phyloP scores from a whole-genome alignment of 2,888 invertebrate genomes.

The Odontothrips loti region DNA sequence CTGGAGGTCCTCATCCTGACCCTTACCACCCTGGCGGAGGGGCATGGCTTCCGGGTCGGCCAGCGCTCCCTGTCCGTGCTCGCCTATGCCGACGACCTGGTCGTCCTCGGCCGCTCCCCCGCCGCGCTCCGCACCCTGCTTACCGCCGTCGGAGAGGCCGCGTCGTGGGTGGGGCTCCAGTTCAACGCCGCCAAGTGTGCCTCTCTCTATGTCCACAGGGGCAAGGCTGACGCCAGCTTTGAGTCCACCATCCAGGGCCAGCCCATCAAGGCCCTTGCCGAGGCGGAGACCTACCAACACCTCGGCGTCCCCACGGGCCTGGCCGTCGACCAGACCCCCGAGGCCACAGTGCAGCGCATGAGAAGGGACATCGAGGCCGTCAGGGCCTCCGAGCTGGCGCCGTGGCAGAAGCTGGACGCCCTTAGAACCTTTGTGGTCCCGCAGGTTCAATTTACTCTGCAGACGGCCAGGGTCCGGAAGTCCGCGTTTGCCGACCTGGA shows the following conservation, averaged over 20 bases:
- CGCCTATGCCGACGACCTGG: constrained; percentile 41
- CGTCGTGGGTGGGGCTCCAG: constrained; percentile 38
- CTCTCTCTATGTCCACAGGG: constrained; percentile 37
- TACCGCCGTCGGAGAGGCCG: constrained; percentile 28
- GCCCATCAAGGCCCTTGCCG: constrained; percentile 30
- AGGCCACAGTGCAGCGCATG: constrained; percentile 32
- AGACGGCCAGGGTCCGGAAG: too few species aligned
- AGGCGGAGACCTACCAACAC: constrained; percentile 40
- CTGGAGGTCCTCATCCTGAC: constrained; percentile 39
- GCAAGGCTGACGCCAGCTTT: too few species aligned
- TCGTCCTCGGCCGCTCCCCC: constrained; percentile 32
- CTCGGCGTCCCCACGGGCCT: constrained; percentile 43
- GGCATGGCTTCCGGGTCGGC: not conserved
- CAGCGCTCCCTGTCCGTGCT: not conserved
- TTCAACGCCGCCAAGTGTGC: constrained; percentile 43
- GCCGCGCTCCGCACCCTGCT: not conserved
- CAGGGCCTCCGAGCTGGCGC: constrained; percentile 35
- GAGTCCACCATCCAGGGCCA: not conserved
- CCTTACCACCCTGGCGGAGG: not conserved
- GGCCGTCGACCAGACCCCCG: constrained; percentile 38
- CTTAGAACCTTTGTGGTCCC: constrained; percentile 38
- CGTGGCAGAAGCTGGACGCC: constrained; percentile 40
- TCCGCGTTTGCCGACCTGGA: too few species aligned
- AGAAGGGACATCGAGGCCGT: constrained; percentile 29
- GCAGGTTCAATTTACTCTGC: too few species aligned